These are phyloP conservation scores for Drosophila rhopaloa DNA, from an alignment of 1,140 invertebrate genomes.

Conservation along the genomic window DNA sequence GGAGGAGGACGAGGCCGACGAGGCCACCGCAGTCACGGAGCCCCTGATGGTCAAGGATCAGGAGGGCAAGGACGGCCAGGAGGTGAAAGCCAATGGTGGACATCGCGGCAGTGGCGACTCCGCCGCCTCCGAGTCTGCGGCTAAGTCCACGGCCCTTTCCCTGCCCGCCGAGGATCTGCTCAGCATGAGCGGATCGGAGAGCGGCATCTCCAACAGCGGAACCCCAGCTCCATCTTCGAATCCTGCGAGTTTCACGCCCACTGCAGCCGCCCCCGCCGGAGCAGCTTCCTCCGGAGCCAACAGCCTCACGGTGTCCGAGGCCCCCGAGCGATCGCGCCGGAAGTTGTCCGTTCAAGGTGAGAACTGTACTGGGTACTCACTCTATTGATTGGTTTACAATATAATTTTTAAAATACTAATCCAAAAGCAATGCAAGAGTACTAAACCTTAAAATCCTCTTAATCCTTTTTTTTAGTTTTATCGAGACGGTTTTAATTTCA, in stretches of 20 bases:
- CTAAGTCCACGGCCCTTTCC: constrained; percentile 73
- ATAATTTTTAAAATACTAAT: not conserved
- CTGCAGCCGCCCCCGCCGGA: constrained; percentile 33
- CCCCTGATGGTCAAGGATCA: constrained; percentile 57
- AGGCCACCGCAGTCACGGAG: constrained; percentile 42
- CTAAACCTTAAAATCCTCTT: too few species aligned
- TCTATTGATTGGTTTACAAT: too few species aligned
- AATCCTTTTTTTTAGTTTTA: too few species aligned
- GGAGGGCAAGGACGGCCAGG: constrained; percentile 30
- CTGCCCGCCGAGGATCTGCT: constrained; percentile 72
- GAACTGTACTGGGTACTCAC: not conserved
- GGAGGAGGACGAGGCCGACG: constrained; percentile 64
- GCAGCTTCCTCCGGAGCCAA: constrained; percentile 42
- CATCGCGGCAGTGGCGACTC: constrained; percentile 63
- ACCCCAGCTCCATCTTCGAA: constrained; percentile 33
- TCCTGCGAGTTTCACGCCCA: constrained; percentile 45
- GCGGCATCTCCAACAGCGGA: constrained; percentile 62
- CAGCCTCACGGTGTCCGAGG: constrained; percentile 64
- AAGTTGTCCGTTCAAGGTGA: constrained; percentile 83
- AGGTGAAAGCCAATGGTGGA: constrained; percentile 19
- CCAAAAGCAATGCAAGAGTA: too few species aligned
- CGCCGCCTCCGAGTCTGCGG: constrained; percentile 56
- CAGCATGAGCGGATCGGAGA: constrained; percentile 71
- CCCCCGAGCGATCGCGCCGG: constrained; percentile 65
- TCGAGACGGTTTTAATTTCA: too few species aligned